Conservation (phyloP, 2,113 vertebrate genomes). For the Motacilla tschutschensis region DNA sequence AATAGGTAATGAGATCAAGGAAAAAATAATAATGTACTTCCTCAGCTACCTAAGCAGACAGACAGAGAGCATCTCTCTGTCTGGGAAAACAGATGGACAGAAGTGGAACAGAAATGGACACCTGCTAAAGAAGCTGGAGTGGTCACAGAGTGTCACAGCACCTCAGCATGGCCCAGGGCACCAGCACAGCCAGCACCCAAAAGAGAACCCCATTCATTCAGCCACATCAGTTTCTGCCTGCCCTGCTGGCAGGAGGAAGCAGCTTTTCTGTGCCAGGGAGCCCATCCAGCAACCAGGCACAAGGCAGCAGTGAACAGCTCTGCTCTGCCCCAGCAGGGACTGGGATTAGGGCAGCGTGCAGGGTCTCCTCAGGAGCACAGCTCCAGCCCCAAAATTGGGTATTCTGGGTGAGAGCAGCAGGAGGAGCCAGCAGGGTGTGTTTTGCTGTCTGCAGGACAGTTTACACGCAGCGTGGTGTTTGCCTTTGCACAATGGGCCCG, state of each 20-base stretch:
- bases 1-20: neutral
- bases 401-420: no score
- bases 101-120: neutral
- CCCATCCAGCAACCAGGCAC: neutral
- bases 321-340: neutral
- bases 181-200: fast-evolving
- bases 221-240: neutral
- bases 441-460: neutral
- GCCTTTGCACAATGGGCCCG: neutral
- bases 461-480: neutral
- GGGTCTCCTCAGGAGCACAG: neutral
- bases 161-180: neutral
- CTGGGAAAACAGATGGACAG: neutral
- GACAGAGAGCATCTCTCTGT: neutral
- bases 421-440: no score
- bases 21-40: neutral
- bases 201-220: neutral
- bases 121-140: neutral
- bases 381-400: neutral
- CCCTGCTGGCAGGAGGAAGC: neutral
- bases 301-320: neutral
- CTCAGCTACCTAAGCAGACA: neutral
- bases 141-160: neutral
- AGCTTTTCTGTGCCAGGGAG: neutral
- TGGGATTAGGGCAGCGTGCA: fast-evolving